Percentiles rank a stretch among this genome's conserved stretches.
Conservation (phyloP, 2,113 vertebrate genomes). For the Xenopus tropicalis region DNA sequence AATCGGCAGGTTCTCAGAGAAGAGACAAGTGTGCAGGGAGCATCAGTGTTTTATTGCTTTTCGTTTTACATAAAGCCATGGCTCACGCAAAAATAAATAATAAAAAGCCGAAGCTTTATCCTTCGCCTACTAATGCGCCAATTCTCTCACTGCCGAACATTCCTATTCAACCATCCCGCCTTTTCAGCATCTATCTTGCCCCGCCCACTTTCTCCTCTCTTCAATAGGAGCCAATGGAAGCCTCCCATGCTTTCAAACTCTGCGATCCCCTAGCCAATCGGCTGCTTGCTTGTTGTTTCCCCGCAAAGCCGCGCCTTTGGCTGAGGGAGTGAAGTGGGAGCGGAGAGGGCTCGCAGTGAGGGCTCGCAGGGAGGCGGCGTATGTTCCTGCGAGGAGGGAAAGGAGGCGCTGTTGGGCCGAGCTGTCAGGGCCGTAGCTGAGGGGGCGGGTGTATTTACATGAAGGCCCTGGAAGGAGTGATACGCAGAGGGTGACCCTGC, state of each 20-base stretch:
- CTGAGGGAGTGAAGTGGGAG: neutral
- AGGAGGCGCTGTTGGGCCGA: neutral
- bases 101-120: too few species aligned
- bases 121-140: too few species aligned
- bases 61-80: too few species aligned
- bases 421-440: neutral
- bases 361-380: neutral
- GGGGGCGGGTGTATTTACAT: conserved; percentile 20
- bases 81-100: too few species aligned
- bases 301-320: conserved; percentile 9
- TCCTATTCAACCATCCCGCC: too few species aligned
- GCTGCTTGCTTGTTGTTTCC: neutral
- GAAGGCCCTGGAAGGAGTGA: neutral
- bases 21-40: too few species aligned
- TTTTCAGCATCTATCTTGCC: too few species aligned
- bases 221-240: neutral
- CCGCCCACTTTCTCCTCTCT: conserved; percentile 11
- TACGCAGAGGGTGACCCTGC: conserved; percentile 8
- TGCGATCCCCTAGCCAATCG: neutral
- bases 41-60: too few species aligned
- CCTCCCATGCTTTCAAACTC: neutral
- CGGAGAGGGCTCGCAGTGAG: too few species aligned
- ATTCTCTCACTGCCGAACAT: too few species aligned
- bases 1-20: too few species aligned
- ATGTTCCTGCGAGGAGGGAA: too few species aligned